phyloP scores from a whole-genome alignment of 2,797 vertebrate species.

The Rhyacichthys aspro region DNA sequence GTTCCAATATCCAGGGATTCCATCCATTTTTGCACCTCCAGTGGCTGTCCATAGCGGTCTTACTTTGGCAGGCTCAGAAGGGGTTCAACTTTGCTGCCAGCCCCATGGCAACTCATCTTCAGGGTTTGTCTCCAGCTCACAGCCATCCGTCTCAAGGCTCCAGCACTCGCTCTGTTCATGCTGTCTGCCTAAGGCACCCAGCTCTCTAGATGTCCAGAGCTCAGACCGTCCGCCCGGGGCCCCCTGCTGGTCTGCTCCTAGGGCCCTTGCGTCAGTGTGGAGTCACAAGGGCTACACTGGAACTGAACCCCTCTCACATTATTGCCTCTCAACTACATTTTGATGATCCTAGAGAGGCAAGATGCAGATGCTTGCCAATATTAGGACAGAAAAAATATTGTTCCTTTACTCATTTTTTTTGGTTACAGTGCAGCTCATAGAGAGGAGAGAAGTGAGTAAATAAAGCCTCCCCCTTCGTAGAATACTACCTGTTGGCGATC shows the following conservation, averaged over 20 bases:
- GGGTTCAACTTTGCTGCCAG: constrained; percentile 12
- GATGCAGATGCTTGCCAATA: constrained; percentile 24
- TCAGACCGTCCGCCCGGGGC: background rate
- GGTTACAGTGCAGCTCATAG: constrained; percentile 7
- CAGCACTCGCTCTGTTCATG: background rate
- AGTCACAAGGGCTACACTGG: background rate
- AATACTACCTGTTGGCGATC: constrained; percentile 26
- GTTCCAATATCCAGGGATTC: background rate
- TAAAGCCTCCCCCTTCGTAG: constrained; percentile 6
- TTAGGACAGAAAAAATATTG: constrained; percentile 16
- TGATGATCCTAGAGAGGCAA: constrained; percentile 5
- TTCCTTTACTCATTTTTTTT: constrained; percentile 6
- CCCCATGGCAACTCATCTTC: constrained; percentile 1
- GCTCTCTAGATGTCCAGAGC: constrained; percentile 1
- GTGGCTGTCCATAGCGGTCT: background rate
- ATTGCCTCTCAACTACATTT: background rate
- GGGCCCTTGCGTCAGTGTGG: background rate
- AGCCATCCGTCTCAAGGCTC: background rate
- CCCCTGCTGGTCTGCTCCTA: no score
- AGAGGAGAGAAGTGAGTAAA: constrained; percentile 7
- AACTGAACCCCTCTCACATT: background rate
- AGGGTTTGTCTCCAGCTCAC: background rate
- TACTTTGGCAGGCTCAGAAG: no score
- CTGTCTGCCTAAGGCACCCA: constrained; percentile 2
- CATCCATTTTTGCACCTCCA: background rate